A percentile compares a stretch with the other conserved stretches of the same genome.
phyloP scores from a whole-genome alignment of 2,113 vertebrate species.

The Amblyornis subalaris region DNA sequence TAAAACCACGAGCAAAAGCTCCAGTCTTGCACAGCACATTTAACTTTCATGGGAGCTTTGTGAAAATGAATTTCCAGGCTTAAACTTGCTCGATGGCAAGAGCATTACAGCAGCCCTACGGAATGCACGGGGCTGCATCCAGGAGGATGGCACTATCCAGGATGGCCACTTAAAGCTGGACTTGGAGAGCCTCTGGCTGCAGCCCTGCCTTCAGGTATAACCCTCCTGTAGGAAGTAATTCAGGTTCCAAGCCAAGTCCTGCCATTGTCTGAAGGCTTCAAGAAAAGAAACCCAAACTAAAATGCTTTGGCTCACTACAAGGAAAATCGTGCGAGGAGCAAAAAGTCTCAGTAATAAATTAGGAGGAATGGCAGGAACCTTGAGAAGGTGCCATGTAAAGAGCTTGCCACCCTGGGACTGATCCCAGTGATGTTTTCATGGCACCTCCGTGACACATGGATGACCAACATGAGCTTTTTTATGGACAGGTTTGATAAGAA shows the following conservation, averaged over 20 bases:
- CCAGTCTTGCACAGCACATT: neutral
- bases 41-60: neutral
- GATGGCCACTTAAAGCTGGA: neutral
- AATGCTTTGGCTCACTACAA: neutral
- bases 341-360: neutral
- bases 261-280: neutral
- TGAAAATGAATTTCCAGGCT: neutral
- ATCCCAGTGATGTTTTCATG: neutral
- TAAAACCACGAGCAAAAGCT: neutral
- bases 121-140: fast-evolving
- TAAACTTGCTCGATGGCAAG: neutral
- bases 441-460: neutral
- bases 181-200: neutral
- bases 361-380: neutral
- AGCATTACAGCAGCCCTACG: neutral
- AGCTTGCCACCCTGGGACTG: neutral
- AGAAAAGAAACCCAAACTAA: neutral
- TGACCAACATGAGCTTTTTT: neutral
- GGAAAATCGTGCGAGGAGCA: neutral
- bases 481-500: neutral
- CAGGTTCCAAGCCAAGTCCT: neutral
- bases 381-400: neutral
- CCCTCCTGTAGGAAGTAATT: neutral
- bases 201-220: neutral
- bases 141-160: neutral